phyloP scores from a whole-genome alignment of 2,888 invertebrate genomes.

The Uloborus plumipes region DNA sequence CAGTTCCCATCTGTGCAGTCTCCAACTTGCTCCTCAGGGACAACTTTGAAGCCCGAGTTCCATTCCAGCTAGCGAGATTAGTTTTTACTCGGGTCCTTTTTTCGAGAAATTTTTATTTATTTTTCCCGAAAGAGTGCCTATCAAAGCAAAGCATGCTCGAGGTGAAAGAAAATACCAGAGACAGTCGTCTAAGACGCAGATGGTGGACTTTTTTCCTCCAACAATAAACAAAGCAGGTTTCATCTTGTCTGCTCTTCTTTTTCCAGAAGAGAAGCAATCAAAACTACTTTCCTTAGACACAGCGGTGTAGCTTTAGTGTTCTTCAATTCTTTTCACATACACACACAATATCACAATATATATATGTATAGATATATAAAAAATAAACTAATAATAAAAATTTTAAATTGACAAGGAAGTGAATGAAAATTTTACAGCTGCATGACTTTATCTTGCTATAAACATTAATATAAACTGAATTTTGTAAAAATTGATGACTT shows the following conservation, averaged over 20 bases:
- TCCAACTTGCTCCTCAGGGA: neutral
- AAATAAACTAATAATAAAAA: too few relatives aligned
- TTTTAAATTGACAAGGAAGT: too few relatives aligned
- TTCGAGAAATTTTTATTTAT: neutral
- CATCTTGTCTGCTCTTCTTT: conserved; percentile 18
- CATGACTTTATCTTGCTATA: too few relatives aligned
- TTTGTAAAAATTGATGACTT: too few relatives aligned
- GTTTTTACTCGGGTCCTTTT: conserved; percentile 1
- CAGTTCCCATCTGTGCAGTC: conserved; percentile 6
- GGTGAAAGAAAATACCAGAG: conserved; percentile 21
- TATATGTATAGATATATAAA: too few relatives aligned
- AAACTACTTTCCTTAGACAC: conserved; percentile 23
- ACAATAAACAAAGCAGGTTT: conserved; percentile 22
- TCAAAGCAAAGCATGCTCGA: conserved; percentile 20
- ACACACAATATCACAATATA: neutral
- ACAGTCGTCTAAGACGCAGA: conserved; percentile 21
- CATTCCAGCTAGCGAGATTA: conserved; percentile 1
- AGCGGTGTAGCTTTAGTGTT: conserved; percentile 24
- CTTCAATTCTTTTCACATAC: neutral
- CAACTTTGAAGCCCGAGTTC: conserved; percentile 15
- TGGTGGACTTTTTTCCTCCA: conserved; percentile 18
- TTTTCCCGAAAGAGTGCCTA: conserved; percentile 10
- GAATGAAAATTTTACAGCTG: too few relatives aligned
- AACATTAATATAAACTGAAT: too few relatives aligned
- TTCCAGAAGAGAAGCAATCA: conserved; percentile 27